phyloP scores from a whole-genome alignment of 2,797 vertebrate genomes.

The Spinibarbus caldwelli region DNA sequence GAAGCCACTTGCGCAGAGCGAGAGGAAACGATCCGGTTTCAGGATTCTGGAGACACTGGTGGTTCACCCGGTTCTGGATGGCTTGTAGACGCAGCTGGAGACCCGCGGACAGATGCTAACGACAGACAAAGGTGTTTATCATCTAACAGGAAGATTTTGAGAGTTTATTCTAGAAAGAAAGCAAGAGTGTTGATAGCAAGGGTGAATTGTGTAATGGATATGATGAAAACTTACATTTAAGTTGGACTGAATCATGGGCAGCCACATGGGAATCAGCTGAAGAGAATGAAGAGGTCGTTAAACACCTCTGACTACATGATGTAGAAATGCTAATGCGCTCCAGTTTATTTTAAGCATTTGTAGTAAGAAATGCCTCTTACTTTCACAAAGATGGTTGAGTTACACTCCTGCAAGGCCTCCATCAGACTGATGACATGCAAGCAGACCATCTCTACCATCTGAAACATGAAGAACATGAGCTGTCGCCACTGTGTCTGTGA shows the following conservation, averaged over 20 bases:
- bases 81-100: conserved; percentile 97
- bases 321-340: neutral
- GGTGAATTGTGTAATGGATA: neutral
- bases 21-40: conserved; percentile 82
- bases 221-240: conserved; percentile 84
- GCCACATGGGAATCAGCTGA: conserved; percentile 98
- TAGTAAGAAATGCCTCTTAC: conserved; percentile 71
- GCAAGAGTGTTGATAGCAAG: neutral
- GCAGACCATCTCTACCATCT: conserved; percentile 99
- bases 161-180: neutral
- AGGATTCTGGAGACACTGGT: conserved; percentile 89
- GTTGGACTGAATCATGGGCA: conserved; percentile 99
- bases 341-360: neutral
- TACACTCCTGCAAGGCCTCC: conserved; percentile 98
- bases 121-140: neutral
- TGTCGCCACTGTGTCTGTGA: neutral
- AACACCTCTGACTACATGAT: neutral
- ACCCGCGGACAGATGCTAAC: conserved; percentile 94
- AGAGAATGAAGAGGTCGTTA: conserved; percentile 2
- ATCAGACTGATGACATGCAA: conserved; percentile 98
- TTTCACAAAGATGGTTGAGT: conserved; percentile 99
- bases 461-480: conserved; percentile 38
- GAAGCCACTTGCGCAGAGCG: conserved; percentile 95
- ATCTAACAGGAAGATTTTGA: neutral
- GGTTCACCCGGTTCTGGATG: conserved; percentile 97